Percentiles rank a stretch among this genome's conserved stretches.
Conservation (phyloP, 2,797 vertebrate species). For the Discoglossus pictus region DNA sequence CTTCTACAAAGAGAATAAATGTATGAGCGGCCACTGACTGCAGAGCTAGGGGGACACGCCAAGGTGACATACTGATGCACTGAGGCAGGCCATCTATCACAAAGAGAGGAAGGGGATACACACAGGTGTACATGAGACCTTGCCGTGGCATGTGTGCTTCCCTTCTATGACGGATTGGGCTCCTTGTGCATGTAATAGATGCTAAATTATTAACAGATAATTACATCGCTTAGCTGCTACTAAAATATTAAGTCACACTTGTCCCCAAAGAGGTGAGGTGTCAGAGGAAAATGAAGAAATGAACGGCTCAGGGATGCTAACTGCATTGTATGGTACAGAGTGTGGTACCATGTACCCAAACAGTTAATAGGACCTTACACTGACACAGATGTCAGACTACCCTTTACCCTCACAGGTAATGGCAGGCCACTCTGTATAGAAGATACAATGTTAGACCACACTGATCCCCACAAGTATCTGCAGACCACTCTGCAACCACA, state of each 20-base stretch:
- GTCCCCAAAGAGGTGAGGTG: constrained; percentile 70
- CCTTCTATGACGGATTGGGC: constrained; percentile 59
- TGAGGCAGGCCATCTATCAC: constrained; percentile 14
- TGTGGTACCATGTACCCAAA: too few species aligned
- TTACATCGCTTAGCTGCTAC: constrained; percentile 68
- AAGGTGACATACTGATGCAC: constrained; percentile 12
- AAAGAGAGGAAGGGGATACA: constrained; percentile 26
- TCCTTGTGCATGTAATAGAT: constrained; percentile 70
- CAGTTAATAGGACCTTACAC: too few species aligned
- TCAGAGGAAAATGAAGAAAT: constrained; percentile 66
- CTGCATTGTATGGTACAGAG: too few species aligned
- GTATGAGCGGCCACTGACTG: too few species aligned
- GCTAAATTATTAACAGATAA: constrained; percentile 79
- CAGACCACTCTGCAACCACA: too few species aligned
- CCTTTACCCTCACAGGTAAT: too few species aligned
- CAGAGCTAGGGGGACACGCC: too few species aligned
- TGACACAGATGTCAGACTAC: too few species aligned
- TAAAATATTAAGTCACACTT: constrained; percentile 76
- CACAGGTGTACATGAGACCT: constrained; percentile 37
- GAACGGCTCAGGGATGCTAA: constrained; percentile 64
- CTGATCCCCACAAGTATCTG: too few species aligned
- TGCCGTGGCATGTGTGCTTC: constrained; percentile 31
- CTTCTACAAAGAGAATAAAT: too few species aligned
- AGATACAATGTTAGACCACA: too few species aligned
- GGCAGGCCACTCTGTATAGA: too few species aligned